Evolutionary conservation across 2,113 vertebrate species (phyloP), one percentile per base, ranked within the genome.

Genomic region (Brevimyrus niger): DNA sequence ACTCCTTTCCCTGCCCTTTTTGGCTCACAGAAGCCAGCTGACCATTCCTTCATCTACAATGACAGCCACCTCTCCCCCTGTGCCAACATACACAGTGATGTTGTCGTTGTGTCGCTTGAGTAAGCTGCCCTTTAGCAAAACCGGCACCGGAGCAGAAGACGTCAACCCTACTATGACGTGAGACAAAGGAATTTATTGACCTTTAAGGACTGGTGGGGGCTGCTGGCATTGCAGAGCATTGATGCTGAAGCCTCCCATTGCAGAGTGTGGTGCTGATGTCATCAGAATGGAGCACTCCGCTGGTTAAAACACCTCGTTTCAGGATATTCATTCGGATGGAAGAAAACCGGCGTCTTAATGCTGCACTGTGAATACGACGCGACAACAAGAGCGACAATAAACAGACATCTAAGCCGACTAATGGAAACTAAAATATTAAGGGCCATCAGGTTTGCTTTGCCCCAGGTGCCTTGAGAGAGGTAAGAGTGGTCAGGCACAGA

Each of bases 401-500:
- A 23, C 35, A 46, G 82, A 84, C 44, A 84, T 84, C 35, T 84
- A 84, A 84, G 82, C 82, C 46, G 44, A 44, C 38, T 84, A 47
- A 84, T 44, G 44, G 35, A 84, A n/a, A 10, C 31, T 80, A 42
- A 84, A 23, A 84, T 46, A 8, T 84, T 47, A 84, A 84, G 21
- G 9, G 17, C 82, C 44, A 47, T 84, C 42, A 27, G 21, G 21
- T 84, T 84, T 47, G 23, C 21, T 84, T 47, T 47, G 82, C 82
- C 82, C 82, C 44, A 84, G 44, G 46, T 84, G 38, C 38, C 42
- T 46, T 3, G 44, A 38, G 21, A 84, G 42, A 84, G 82, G 82
- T 84, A 84, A 84, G 44, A 84, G 82, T 44, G 44, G 82, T 84
- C 82, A 84, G 82, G 44, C 82, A 84, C 82, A 44, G 44, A 44